Base-by-base conservation (phyloP, 2,113 vertebrate genomes). In the Lamprotornis superbus region DNA sequence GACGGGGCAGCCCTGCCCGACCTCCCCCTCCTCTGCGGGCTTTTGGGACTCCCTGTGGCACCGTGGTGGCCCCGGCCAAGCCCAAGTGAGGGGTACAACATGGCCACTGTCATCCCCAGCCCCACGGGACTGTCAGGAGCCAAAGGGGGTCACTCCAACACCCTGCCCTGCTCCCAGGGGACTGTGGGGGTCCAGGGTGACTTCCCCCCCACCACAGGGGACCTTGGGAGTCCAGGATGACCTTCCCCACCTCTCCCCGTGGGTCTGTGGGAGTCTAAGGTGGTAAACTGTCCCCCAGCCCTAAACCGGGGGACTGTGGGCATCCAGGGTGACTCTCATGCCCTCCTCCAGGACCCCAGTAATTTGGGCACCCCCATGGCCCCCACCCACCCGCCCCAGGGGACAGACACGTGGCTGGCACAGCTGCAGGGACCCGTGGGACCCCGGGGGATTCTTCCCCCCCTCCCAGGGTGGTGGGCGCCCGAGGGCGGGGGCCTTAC, bases 401-500 rank as follows among this genome's bases (percentile, higher is more conserved):
- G 77, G 31, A 44, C 2, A 15, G 63, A 44, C 12, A 30, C 0
- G 2, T 24, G 61, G n/a, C 33, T 1, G 5, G 8, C 59, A 67
- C 17, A 23, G 52, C 52, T 18, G 6, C 20, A 4, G 86, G 67
- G 28, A 50, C 63, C 50, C 44, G 5, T 1, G 25, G 67, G 59
- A 40, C 8, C 22, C 21, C 15, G 4, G 8, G 35, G 50, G 27
- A 4, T 30, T 65, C 56, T 65, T 42, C 17, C 74, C 59, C 22
- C 47, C 71, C 15, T 6, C 77, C 93, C 71, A 47, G 55, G 49
- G 50, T 40, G 81, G 65, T 52, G 81, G 77, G 81, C 11, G 11
- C 71, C 76, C 79, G 23, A 89, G 91, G 80, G 76, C 64, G 56
- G 75, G 92, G 73, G 40, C 21, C 92, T 95, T 95, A 95, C 94